phyloP scores from a whole-genome alignment of 2,113 vertebrate genomes.

The Furnarius figulus region DNA sequence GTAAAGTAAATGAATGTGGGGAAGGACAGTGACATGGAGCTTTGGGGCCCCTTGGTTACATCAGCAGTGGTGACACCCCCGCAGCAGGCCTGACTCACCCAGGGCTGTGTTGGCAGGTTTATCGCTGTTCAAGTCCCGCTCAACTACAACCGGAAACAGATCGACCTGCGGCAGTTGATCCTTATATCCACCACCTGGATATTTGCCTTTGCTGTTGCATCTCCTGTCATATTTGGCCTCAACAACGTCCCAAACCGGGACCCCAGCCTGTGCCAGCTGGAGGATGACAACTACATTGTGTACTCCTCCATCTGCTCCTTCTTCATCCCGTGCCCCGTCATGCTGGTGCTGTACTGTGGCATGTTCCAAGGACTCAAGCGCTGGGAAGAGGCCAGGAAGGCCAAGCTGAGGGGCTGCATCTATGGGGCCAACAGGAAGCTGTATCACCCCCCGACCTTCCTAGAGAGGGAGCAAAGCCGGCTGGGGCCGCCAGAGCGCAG shows the following conservation, averaged over 20 bases:
- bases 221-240: conserved; percentile 89
- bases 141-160: conserved; percentile 85
- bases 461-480: conserved; percentile 66
- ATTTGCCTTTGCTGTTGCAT: conserved; percentile 89
- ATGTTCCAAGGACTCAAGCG: conserved; percentile 85
- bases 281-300: conserved; percentile 89
- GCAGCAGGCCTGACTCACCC: not conserved
- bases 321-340: conserved; percentile 93
- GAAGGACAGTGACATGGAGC: not conserved
- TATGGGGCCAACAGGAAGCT: conserved; percentile 67
- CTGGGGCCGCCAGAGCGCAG: conserved; percentile 62
- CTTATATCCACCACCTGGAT: conserved; percentile 92
- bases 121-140: conserved; percentile 88
- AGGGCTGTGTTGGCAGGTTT: conserved; percentile 77
- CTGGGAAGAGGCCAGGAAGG: conserved; percentile 85
- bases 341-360: conserved; percentile 91
- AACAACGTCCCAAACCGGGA: conserved; percentile 84
- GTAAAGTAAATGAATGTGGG: not conserved
- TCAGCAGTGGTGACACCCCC: not conserved
- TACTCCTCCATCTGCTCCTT: conserved; percentile 95
- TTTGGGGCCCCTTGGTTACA: fast-evolving
- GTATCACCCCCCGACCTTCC: conserved; percentile 63
- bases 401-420: conserved; percentile 82
- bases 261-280: conserved; percentile 85
- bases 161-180: conserved; percentile 85